Percentiles rank a stretch among this genome's conserved stretches.
Conservation (phyloP, 2,888 invertebrate genomes). For the Penaeus monodon region DNA sequence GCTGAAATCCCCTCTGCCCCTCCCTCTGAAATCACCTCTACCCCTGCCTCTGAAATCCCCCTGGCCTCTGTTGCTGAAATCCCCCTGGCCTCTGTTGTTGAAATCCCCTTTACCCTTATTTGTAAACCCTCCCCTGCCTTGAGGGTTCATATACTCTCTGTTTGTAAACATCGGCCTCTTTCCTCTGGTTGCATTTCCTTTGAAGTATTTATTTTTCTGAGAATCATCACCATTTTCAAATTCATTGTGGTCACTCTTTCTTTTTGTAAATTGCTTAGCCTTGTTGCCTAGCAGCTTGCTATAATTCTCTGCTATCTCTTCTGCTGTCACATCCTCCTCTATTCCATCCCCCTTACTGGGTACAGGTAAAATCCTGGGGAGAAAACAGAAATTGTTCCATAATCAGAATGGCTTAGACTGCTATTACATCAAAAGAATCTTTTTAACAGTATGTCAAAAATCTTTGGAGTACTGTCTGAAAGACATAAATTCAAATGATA, state of each 20-base stretch:
- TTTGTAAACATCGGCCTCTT: not conserved
- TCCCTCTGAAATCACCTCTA: not conserved
- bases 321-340: conserved; percentile 75
- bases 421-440: no score
- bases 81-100: not conserved
- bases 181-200: not conserved
- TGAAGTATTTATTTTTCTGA: no score
- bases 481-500: no score
- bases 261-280: not conserved
- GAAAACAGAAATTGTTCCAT: not conserved
- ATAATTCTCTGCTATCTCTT: conserved; percentile 77
- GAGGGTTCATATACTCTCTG: not conserved
- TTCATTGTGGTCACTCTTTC: conserved; percentile 1
- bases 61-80: not conserved
- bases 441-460: no score
- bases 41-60: not conserved
- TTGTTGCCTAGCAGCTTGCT: not conserved
- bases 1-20: not conserved
- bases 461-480: no score
- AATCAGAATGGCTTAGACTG: not conserved
- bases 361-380: not conserved
- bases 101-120: no score
- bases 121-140: not conserved
- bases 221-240: not conserved
- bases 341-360: conserved; percentile 13